Percentiles rank a stretch among this genome's conserved stretches.
Conservation (phyloP, 2,797 vertebrate species). For the Pelochelys cantorii region DNA sequence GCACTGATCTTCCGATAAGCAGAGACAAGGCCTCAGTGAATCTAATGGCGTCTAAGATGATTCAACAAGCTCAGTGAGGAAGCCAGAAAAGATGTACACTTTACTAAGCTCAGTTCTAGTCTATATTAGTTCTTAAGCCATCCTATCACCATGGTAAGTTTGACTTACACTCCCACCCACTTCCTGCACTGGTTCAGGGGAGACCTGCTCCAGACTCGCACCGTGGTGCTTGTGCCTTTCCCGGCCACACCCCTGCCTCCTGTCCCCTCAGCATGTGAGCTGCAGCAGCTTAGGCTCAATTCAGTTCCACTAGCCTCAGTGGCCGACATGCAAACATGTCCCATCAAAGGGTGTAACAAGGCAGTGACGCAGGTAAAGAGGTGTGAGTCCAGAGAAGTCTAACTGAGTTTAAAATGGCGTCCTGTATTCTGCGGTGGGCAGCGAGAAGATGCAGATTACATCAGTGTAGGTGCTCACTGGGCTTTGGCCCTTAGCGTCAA, state of each 20-base stretch:
- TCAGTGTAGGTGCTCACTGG: background rate
- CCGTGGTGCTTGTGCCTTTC: background rate
- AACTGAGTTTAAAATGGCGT: background rate
- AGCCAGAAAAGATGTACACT: background rate
- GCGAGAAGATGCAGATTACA: background rate
- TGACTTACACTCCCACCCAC: background rate
- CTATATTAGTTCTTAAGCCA: rapidly evolving
- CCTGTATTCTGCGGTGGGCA: background rate
- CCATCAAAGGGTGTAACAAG: background rate
- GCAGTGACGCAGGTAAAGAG: background rate
- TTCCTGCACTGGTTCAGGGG: background rate
- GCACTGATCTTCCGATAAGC: too few relatives aligned
- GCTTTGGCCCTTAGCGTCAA: background rate
- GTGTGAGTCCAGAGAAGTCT: background rate
- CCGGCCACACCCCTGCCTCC: background rate
- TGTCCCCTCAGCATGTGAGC: rapidly evolving
- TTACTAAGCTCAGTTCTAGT: background rate
- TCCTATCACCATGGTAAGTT: background rate
- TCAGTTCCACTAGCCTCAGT: background rate
- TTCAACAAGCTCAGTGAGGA: rapidly evolving
- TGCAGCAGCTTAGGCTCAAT: background rate
- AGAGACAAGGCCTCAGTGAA: too few relatives aligned
- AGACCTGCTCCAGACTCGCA: background rate
- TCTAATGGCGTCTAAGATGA: background rate
- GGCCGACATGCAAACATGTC: background rate